A percentile compares a stretch with the other conserved stretches of the same genome.
Evolutionary conservation across 2,113 vertebrate genomes (phyloP).

Genomic region (Rhegmatorhina hoffmannsi): DNA sequence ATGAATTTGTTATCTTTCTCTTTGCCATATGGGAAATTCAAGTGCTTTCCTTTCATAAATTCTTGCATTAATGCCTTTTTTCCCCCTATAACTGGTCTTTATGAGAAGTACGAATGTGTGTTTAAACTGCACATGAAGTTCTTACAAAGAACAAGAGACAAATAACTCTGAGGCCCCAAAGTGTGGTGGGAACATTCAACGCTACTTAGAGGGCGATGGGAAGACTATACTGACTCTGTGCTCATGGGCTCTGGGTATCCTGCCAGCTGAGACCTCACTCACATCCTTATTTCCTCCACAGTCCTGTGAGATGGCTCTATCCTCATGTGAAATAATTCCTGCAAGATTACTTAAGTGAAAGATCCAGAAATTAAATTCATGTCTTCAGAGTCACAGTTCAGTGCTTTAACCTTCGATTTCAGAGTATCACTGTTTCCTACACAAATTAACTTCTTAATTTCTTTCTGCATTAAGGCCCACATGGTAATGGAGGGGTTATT

Average conservation of each 20-base stretch:
- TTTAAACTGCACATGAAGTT: not conserved
- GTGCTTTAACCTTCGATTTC: not conserved
- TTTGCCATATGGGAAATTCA: not conserved
- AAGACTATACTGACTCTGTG: not conserved
- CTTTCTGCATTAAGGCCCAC: not conserved
- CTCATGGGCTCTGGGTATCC: fast-evolving
- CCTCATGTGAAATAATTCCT: not conserved
- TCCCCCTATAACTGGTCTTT: not conserved
- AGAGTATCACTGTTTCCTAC: not conserved
- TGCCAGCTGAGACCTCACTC: not conserved
- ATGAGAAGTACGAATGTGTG: not conserved
- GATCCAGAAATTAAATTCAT: not conserved
- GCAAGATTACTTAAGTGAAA: not conserved
- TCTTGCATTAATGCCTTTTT: not conserved
- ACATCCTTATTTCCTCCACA: not conserved
- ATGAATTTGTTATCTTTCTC: not conserved
- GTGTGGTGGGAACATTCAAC: no score
- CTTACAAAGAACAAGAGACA: not conserved
- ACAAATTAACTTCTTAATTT: conserved; percentile 34
- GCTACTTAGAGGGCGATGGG: fast-evolving
- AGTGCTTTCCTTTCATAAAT: not conserved
- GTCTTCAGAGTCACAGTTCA: not conserved
- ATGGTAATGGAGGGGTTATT: not conserved
- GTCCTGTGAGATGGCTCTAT: not conserved
- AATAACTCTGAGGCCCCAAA: not conserved